Evolutionary conservation across 2,113 vertebrate species (phyloP).

Genomic region (Hepsetus odoe): DNA sequence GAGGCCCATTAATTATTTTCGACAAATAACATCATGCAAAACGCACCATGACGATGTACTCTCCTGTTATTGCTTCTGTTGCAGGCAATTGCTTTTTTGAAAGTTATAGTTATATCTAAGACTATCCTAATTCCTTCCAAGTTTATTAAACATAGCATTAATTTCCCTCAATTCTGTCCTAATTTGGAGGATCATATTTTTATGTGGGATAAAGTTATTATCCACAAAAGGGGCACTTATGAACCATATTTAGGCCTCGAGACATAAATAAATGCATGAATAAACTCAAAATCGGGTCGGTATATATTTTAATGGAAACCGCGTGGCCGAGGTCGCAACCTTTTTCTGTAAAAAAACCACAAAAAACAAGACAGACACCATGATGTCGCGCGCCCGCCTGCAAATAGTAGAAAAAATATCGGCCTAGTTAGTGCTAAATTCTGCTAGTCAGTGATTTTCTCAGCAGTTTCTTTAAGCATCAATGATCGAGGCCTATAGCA

Average conservation of each 20-base stretch:
- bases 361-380: constrained; percentile 21
- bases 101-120: neutral
- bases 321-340: neutral
- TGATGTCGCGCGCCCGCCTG: constrained; percentile 22
- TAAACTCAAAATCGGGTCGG: constrained; percentile 8
- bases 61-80: too few species aligned
- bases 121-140: neutral
- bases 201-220: neutral
- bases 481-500: constrained; percentile 34
- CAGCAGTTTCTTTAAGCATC: constrained; percentile 21
- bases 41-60: neutral
- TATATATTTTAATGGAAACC: constrained; percentile 14
- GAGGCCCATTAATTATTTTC: neutral
- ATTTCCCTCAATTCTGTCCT: neutral
- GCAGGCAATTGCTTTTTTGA: too few species aligned
- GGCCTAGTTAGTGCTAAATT: constrained; percentile 29
- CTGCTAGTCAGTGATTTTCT: constrained; percentile 36
- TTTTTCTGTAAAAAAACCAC: neutral
- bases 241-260: neutral
- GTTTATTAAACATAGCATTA: neutral
- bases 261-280: constrained; percentile 33
- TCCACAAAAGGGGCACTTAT: constrained; percentile 1
- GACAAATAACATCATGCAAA: neutral
- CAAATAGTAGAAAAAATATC: neutral
- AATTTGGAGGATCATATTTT: neutral